Evolutionary conservation across 2,113 vertebrate genomes (phyloP).

Genomic region (Cygnus atratus): DNA sequence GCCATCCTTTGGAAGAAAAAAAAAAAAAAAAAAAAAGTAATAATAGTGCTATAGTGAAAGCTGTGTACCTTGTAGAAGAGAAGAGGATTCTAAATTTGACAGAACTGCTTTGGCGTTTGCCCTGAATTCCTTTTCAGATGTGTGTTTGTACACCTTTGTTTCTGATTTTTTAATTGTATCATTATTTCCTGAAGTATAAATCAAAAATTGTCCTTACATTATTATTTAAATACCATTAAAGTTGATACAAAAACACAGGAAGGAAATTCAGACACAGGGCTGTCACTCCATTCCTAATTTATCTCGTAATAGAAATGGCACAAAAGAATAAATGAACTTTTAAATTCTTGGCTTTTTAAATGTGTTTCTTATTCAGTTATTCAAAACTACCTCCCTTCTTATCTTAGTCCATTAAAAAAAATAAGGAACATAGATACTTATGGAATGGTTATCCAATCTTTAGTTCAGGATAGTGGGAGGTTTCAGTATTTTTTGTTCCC

Average conservation of each 20-base stretch:
- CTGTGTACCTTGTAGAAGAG: neutral
- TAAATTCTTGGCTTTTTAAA: neutral
- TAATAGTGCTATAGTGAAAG: neutral
- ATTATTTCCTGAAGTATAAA: neutral
- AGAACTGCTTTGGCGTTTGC: neutral
- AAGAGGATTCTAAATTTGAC: neutral
- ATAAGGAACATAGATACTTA: neutral
- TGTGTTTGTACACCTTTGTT: neutral
- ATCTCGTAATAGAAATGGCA: neutral
- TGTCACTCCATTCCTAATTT: neutral
- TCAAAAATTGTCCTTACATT: neutral
- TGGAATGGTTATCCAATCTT: neutral
- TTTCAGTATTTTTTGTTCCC: neutral
- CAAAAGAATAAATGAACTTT: neutral
- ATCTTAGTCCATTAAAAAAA: neutral
- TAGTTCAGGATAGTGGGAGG: neutral
- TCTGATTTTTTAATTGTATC: neutral
- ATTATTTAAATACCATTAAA: neutral
- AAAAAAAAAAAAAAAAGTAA: neutral
- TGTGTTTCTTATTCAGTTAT: neutral
- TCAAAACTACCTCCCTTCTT: neutral
- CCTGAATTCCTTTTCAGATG: neutral
- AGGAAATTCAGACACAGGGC: neutral
- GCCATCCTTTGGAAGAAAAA: neutral
- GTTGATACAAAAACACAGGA: neutral